A percentile compares a stretch with the other conserved stretches of the same genome.
Conservation (phyloP, 2,888 invertebrate genomes). For the Agrotis ipsilon region DNA sequence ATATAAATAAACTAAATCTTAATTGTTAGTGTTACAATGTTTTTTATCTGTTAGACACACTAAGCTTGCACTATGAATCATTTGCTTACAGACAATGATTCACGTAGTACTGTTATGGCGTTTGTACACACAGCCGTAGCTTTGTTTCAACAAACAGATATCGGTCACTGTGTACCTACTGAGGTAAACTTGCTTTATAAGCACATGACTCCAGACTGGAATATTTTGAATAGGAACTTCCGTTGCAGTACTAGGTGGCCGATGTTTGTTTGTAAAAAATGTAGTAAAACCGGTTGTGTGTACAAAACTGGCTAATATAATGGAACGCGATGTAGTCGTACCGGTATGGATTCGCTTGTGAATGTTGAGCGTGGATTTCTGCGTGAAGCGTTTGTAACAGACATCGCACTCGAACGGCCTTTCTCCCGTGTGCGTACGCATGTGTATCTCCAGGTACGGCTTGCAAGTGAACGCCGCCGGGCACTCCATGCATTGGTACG, state of each 20-base stretch:
- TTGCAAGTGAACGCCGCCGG: conserved; percentile 92
- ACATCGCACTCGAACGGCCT: conserved; percentile 91
- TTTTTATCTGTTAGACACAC: conserved; percentile 62
- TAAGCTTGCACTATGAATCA: conserved; percentile 45
- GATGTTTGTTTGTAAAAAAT: conserved; percentile 10
- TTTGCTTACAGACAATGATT: conserved; percentile 24
- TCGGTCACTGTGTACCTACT: conserved; percentile 10
- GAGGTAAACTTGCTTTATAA: background rate
- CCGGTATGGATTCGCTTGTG: conserved; percentile 92
- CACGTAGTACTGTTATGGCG: conserved; percentile 32
- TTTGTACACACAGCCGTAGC: conserved; percentile 47
- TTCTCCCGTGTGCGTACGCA: conserved; percentile 91
- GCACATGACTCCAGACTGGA: background rate
- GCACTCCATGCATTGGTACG: conserved; percentile 91
- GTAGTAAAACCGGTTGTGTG: conserved; percentile 15
- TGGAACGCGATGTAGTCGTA: conserved; percentile 74
- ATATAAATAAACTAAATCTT: conserved; percentile 5
- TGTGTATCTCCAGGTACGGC: conserved; percentile 92
- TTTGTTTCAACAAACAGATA: conserved; percentile 41
- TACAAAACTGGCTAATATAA: conserved; percentile 30
- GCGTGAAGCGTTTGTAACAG: conserved; percentile 91
- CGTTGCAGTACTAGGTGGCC: conserved; percentile 8
- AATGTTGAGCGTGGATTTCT: conserved; percentile 91
- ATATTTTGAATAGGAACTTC: background rate
- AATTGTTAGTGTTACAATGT: conserved; percentile 57